These are phyloP conservation scores for Anolis sagrei DNA, from an alignment of 2,113 vertebrate genomes.

Conservation along the genomic window DNA sequence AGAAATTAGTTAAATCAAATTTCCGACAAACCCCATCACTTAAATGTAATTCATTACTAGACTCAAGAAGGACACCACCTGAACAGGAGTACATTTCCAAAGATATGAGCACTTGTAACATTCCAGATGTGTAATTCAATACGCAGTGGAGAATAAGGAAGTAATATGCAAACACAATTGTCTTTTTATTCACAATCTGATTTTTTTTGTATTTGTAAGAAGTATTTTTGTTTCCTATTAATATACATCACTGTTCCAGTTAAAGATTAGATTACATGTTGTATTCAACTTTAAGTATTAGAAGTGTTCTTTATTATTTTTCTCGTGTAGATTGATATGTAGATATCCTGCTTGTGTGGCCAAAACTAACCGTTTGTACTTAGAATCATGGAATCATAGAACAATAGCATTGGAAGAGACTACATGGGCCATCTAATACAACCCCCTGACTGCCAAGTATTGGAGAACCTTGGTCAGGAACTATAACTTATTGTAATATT, in stretches of 20 bases:
- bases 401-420: no score
- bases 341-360: no score
- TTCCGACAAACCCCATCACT: neutral
- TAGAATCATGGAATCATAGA: neutral
- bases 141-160: neutral
- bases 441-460: no score
- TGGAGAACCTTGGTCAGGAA: neutral
- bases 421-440: no score
- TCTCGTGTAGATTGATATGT: neutral
- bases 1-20: constrained; percentile 1
- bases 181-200: neutral
- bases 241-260: no score
- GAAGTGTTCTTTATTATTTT: neutral
- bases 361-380: neutral
- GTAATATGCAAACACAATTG: neutral
- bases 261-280: neutral
- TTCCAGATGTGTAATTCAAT: neutral
- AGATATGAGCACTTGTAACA: neutral
- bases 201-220: neutral
- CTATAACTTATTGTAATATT: no score
- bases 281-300: neutral
- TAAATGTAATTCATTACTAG: neutral
- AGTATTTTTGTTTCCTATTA: neutral
- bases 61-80: neutral
- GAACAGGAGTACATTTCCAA: neutral